A percentile compares a stretch with the other conserved stretches of the same genome.
Conservation (phyloP, 35 echinoderm and acorn worm genomes). For the Holothuria glaberrima region DNA sequence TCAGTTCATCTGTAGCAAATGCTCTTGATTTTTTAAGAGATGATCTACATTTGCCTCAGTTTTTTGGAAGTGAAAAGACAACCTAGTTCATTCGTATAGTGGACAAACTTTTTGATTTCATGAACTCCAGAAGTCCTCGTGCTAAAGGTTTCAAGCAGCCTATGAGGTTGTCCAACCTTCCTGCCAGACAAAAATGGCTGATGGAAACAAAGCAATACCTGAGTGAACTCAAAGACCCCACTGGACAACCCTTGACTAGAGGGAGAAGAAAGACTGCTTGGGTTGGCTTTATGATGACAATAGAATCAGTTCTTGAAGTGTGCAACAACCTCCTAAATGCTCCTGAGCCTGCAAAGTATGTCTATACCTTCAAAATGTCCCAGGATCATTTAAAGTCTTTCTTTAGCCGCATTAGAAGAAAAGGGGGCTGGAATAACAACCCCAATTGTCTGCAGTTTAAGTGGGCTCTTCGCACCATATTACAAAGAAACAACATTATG, state of each 20-base stretch:
- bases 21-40: slow-evolving; percentile 75
- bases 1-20: slow-evolving; percentile 75
- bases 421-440: slow-evolving; percentile 82
- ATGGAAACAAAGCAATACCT: slow-evolving; percentile 62
- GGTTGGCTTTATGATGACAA: slow-evolving; percentile 51
- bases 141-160: slow-evolving; percentile 61
- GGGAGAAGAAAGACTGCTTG: slow-evolving; percentile 56
- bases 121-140: slow-evolving; percentile 56
- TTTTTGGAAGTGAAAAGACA: slow-evolving; percentile 66
- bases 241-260: slow-evolving; percentile 17
- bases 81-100: slow-evolving; percentile 70
- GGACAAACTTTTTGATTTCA: slow-evolving; percentile 76
- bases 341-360: slow-evolving; percentile 15
- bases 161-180: slow-evolving; percentile 55
- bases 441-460: slow-evolving; percentile 80
- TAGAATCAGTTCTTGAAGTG: slow-evolving; percentile 48
- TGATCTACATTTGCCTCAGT: slow-evolving; percentile 50
- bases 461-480: slow-evolving; percentile 63
- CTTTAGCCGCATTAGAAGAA: slow-evolving; percentile 67
- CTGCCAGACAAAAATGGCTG: slow-evolving; percentile 37
- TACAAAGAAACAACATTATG: slow-evolving; percentile 60
- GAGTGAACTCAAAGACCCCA: slow-evolving; percentile 1
- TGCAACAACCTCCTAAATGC: slow-evolving; percentile 43
- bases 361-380: slow-evolving; percentile 68
- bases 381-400: slow-evolving; percentile 71